Evolutionary conservation across 2,888 invertebrate genomes (phyloP).

Genomic region (Cephus pygmeus): DNA sequence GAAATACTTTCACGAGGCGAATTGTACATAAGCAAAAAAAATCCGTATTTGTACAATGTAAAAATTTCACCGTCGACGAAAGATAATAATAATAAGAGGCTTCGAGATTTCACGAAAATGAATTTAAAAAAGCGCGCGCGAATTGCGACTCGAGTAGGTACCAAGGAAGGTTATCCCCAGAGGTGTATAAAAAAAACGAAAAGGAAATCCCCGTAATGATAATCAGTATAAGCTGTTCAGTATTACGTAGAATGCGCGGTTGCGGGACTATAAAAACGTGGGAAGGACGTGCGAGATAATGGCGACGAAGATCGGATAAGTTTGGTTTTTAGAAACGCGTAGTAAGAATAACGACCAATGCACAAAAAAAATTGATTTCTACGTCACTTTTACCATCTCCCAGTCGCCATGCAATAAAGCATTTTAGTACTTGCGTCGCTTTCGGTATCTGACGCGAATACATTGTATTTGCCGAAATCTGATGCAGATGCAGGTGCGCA

Average conservation of each 20-base stretch:
- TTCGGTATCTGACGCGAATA: not conserved
- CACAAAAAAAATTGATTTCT: not conserved
- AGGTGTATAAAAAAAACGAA: not conserved
- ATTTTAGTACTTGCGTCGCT: not conserved
- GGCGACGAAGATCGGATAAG: conserved; percentile 33
- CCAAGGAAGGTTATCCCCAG: not conserved
- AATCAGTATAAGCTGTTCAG: conserved; percentile 18
- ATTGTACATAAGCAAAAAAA: not conserved
- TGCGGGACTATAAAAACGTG: conserved; percentile 11
- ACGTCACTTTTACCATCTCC: not conserved
- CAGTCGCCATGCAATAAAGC: not conserved
- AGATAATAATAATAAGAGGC: not conserved
- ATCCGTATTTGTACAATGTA: not conserved
- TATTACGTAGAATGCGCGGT: conserved; percentile 19
- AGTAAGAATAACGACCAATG: not conserved
- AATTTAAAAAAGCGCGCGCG: not conserved
- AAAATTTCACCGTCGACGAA: not conserved
- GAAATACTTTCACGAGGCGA: not conserved
- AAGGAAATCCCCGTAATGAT: not conserved
- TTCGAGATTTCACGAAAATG: not conserved
- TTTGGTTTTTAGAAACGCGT: conserved; percentile 19
- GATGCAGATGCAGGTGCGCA: not conserved
- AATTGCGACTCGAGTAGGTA: not conserved
- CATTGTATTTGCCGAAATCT: not conserved
- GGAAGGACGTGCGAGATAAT: conserved; percentile 29